These are phyloP conservation scores for Petrolisthes manimaculis DNA, from an alignment of 2,888 invertebrate species.

Conservation along the genomic window DNA sequence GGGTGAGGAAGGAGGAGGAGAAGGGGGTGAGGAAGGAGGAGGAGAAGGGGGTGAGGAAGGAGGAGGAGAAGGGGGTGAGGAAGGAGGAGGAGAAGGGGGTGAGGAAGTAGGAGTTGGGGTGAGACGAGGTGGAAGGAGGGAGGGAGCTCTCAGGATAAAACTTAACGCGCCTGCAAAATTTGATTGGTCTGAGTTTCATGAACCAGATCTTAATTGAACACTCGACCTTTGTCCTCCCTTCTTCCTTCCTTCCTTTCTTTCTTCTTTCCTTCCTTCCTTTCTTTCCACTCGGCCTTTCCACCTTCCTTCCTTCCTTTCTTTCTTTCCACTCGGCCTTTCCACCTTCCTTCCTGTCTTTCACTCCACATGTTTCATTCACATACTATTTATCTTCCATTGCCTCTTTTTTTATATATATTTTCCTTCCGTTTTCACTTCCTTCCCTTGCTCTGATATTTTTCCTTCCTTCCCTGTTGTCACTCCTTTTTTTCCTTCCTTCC, in stretches of 20 bases:
- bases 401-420: background rate
- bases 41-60: background rate
- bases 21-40: background rate
- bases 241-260: background rate
- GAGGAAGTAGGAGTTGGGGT: background rate
- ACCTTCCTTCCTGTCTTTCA: background rate
- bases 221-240: background rate
- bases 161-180: too few species aligned
- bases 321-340: constrained; percentile 1
- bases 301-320: background rate
- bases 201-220: background rate
- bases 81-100: background rate
- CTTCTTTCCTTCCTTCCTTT: background rate
- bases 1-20: background rate
- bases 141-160: background rate
- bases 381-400: too few species aligned
- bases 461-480: background rate
- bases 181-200: too few species aligned
- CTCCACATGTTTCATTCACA: too few species aligned
- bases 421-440: background rate
- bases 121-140: background rate
- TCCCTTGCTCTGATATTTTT: background rate
- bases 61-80: background rate
- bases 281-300: constrained; percentile 6
- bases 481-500: background rate